A percentile compares a stretch with the other conserved stretches of the same genome.
These are phyloP conservation scores for Chrosomus eos DNA, from an alignment of 2,797 vertebrate species.

Conservation along the genomic window DNA sequence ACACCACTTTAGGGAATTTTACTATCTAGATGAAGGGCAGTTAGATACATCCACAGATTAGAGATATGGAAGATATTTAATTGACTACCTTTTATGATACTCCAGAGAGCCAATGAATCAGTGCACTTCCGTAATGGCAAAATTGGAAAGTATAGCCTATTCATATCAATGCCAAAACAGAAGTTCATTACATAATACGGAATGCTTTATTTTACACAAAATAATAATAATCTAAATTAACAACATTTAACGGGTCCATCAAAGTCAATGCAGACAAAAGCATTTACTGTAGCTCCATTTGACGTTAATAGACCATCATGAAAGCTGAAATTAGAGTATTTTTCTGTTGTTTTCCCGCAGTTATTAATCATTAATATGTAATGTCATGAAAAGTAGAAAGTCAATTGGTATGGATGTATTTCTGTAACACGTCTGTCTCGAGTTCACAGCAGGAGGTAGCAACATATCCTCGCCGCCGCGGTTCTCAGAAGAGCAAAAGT, in stretches of 20 bases:
- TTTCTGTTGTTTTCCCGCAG: slow-evolving; percentile 64
- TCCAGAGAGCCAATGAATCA: slow-evolving; percentile 27
- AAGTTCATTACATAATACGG: background rate
- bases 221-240: background rate
- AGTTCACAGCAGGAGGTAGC: slow-evolving; percentile 64
- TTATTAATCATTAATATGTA: slow-evolving; percentile 71
- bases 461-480: slow-evolving; percentile 57
- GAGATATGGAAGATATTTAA: slow-evolving; percentile 76
- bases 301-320: slow-evolving; percentile 14
- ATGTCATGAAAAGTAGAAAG: slow-evolving; percentile 74
- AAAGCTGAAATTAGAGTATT: slow-evolving; percentile 40
- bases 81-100: slow-evolving; percentile 69
- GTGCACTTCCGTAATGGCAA: slow-evolving; percentile 19
- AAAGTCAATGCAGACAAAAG: background rate
- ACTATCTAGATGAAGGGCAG: slow-evolving; percentile 71
- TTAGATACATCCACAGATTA: slow-evolving; percentile 74
- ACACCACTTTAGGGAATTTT: slow-evolving; percentile 75
- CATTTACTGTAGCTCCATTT: slow-evolving; percentile 6
- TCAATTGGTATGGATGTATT: slow-evolving; percentile 78
- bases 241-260: background rate
- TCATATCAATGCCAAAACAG: background rate
- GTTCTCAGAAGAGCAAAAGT: slow-evolving; percentile 63
- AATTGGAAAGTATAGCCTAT: background rate
- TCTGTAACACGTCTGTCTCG: slow-evolving; percentile 72
- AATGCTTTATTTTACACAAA: background rate